Conservation (phyloP, 2,113 vertebrate genomes). For the Esox niger region DNA sequence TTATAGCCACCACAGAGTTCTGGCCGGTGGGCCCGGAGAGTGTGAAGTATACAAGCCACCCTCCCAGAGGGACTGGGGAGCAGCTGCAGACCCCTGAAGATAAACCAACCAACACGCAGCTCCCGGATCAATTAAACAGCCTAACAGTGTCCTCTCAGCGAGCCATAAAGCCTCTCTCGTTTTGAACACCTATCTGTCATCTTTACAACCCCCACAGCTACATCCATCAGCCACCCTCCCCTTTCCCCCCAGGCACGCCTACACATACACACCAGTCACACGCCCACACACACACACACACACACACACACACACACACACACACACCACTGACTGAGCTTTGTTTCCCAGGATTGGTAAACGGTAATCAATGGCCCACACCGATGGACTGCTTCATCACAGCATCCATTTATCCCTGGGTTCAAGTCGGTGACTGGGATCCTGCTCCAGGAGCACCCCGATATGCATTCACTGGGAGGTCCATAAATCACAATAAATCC, state of each 20-base stretch:
- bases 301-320: too few relatives aligned
- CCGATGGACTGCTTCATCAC: constrained; percentile 57
- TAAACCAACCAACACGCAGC: constrained; percentile 25
- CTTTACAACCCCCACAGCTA: constrained; percentile 20
- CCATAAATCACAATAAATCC: constrained; percentile 72
- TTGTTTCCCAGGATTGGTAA: constrained; percentile 69
- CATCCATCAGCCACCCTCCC: constrained; percentile 24
- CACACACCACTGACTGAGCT: constrained; percentile 33
- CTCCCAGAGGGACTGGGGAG: constrained; percentile 17
- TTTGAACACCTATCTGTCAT: constrained; percentile 50
- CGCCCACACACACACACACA: too few relatives aligned
- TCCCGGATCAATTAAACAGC: constrained; percentile 44
- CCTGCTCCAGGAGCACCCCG: constrained; percentile 2
- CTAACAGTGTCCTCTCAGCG: constrained; percentile 35
- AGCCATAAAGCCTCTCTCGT: constrained; percentile 34
- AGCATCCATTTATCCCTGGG: constrained; percentile 60
- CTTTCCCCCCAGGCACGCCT: not conserved
- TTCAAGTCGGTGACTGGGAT: not conserved
- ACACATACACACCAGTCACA: too few relatives aligned
- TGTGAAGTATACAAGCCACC: not conserved
- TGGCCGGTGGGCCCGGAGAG: too few relatives aligned
- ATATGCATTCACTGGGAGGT: constrained; percentile 58
- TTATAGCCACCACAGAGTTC: too few relatives aligned
- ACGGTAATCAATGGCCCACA: constrained; percentile 74
- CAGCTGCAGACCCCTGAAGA: constrained; percentile 28